Conservation (phyloP, 2,113 vertebrate species). For the Ahaetulla prasina region DNA sequence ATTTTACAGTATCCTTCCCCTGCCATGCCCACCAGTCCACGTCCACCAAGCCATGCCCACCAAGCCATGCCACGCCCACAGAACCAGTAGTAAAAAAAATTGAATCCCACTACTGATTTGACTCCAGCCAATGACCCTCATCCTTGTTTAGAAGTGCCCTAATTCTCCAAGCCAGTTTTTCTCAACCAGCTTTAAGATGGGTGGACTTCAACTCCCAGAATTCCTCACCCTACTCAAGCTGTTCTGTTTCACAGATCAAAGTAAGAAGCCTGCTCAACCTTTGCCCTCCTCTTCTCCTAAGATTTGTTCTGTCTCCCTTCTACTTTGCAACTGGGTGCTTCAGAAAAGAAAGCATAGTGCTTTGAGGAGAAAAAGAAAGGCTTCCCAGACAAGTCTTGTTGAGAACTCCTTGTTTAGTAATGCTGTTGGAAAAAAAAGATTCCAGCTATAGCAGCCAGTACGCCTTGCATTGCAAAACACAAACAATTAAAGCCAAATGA, state of each 20-base stretch:
- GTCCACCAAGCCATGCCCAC: no score
- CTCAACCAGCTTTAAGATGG: neutral
- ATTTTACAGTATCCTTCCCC: no score
- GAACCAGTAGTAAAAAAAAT: no score
- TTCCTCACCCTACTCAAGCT: neutral
- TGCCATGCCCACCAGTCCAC: no score
- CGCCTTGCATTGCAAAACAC: neutral
- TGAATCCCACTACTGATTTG: no score
- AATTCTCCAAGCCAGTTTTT: neutral
- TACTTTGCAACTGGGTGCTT: neutral
- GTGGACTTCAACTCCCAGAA: neutral
- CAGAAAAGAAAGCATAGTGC: neutral
- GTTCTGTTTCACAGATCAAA: neutral
- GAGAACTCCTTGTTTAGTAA: neutral
- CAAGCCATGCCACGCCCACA: no score
- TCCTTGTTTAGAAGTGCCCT: neutral
- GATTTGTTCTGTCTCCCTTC: neutral
- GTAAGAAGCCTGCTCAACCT: neutral
- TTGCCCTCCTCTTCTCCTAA: neutral
- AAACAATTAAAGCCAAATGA: slow-evolving; percentile 6
- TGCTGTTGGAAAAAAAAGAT: neutral
- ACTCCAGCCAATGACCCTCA: neutral
- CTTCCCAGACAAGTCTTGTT: neutral
- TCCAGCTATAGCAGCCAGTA: neutral
- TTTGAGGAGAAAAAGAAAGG: neutral